phyloP scores from a whole-genome alignment of 2,888 invertebrate species.

The Heteromyza rotundicornis region DNA sequence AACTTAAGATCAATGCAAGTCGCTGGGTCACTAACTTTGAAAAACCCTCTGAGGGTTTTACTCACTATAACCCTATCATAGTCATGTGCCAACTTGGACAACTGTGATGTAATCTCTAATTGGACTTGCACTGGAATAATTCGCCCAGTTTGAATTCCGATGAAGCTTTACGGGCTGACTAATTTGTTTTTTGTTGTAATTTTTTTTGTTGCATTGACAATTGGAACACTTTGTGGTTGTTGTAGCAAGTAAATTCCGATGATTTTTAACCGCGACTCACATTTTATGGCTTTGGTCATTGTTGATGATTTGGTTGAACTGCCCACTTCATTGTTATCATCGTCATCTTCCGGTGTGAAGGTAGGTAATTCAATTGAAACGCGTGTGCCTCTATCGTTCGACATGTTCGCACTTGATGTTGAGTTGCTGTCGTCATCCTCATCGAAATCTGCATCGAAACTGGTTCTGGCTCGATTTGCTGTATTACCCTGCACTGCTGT shows the following conservation, averaged over 20 bases:
- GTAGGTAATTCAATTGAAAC: slow-evolving; percentile 73
- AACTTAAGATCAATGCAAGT: no score
- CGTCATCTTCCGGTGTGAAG: slow-evolving; percentile 72
- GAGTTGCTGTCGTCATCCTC: slow-evolving; percentile 60
- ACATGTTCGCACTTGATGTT: slow-evolving; percentile 27
- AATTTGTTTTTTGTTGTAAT: not conserved
- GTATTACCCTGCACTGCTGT: slow-evolving; percentile 60
- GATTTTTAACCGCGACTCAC: slow-evolving; percentile 28
- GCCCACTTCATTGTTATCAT: slow-evolving; percentile 65
- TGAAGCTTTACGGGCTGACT: no score
- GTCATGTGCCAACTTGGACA: no score
- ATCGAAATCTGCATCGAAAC: slow-evolving; percentile 66
- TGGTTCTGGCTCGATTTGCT: slow-evolving; percentile 58
- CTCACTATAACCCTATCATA: no score
- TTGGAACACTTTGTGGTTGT: slow-evolving; percentile 34
- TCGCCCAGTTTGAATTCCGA: no score
- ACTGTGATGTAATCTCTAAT: no score
- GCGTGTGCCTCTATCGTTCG: slow-evolving; percentile 61
- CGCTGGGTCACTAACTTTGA: no score
- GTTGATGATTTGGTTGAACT: slow-evolving; percentile 22
- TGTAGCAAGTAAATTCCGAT: slow-evolving; percentile 38
- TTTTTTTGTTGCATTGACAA: slow-evolving; percentile 8
- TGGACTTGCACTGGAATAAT: no score
- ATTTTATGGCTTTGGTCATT: slow-evolving; percentile 19
- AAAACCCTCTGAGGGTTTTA: no score